Conservation (phyloP, 2,888 invertebrate species). For the Nipponacmea schrenckii region DNA sequence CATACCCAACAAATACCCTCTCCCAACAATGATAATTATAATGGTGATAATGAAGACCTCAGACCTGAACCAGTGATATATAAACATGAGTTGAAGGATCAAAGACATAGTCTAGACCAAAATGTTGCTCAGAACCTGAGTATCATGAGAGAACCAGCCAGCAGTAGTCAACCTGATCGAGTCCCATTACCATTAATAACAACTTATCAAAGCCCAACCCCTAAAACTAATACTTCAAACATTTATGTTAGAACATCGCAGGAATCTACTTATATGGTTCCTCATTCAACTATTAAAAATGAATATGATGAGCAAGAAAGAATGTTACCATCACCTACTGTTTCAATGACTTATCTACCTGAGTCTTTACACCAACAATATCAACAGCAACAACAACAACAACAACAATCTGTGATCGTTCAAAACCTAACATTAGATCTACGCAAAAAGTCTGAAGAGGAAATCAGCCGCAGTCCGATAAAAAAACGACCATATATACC, state of each 20-base stretch:
- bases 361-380: conserved; percentile 14
- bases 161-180: not conserved
- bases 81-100: conserved; percentile 23
- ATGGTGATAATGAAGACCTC: conserved; percentile 16
- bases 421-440: conserved; percentile 56
- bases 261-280: conserved; percentile 1
- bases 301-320: not conserved
- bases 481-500: conserved; percentile 64
- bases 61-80: conserved; percentile 10
- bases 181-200: not conserved
- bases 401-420: conserved; percentile 52
- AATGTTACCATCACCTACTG: not conserved
- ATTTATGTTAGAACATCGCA: not conserved
- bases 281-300: not conserved
- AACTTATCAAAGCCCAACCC: not conserved
- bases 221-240: not conserved
- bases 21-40: not conserved
- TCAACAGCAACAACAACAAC: conserved; percentile 16
- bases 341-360: conserved; percentile 2
- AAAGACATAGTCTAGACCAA: conserved; percentile 19
- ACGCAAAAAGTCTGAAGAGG: conserved; percentile 53
- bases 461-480: conserved; percentile 60
- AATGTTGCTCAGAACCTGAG: conserved; percentile 10
- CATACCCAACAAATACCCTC: conserved; percentile 18
- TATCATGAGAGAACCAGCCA: not conserved